phyloP scores from a whole-genome alignment of 2,113 vertebrate genomes.

The Podilymbus podiceps region DNA sequence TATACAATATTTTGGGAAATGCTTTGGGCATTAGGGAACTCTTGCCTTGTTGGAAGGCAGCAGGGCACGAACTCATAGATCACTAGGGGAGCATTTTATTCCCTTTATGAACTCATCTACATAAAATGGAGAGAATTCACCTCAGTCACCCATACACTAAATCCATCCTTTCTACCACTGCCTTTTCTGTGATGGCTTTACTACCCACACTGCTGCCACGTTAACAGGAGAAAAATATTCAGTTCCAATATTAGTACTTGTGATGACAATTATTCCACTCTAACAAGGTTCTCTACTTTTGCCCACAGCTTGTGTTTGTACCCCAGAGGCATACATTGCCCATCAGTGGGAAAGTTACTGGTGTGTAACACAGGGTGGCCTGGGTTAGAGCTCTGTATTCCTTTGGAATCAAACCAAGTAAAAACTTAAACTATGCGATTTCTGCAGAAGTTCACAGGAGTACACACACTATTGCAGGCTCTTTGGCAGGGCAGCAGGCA shows the following conservation, averaged over 20 bases:
- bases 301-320: background rate
- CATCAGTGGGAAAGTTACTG: background rate
- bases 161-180: background rate
- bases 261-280: background rate
- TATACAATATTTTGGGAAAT: background rate
- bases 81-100: background rate
- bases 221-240: background rate
- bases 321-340: background rate
- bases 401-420: background rate
- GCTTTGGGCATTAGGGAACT: background rate
- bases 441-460: conserved; percentile 3
- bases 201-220: background rate
- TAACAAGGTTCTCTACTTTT: background rate
- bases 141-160: rapidly evolving
- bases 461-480: background rate
- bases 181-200: background rate
- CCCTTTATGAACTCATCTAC: background rate
- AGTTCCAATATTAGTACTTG: background rate
- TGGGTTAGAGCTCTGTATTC: background rate
- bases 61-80: background rate
- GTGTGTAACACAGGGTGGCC: background rate
- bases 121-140: background rate
- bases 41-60: background rate
- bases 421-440: background rate
- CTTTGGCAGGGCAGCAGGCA: background rate